These are phyloP conservation scores for Buteo buteo DNA, from an alignment of 2,113 vertebrate genomes.

Conservation along the genomic window DNA sequence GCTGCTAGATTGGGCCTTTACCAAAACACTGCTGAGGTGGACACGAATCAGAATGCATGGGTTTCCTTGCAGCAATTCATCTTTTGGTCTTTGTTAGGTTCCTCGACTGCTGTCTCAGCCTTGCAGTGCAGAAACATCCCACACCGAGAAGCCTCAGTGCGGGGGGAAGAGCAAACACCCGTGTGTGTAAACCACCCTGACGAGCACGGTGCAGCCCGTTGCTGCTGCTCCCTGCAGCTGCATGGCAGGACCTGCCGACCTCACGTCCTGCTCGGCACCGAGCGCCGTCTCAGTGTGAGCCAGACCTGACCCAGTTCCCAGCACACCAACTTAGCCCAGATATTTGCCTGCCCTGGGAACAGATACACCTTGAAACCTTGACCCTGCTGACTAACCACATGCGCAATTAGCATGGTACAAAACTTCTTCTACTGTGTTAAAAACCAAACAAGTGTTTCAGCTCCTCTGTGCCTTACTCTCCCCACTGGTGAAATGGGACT, in stretches of 20 bases:
- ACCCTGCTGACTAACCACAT: no score
- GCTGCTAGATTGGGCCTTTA: not conserved
- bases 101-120: not conserved
- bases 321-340: not conserved
- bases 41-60: accelerated
- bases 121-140: not conserved
- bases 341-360: not conserved
- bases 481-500: not conserved
- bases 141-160: accelerated
- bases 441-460: not conserved
- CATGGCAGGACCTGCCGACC: no score
- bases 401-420: accelerated
- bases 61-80: not conserved
- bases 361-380: no score
- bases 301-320: not conserved
- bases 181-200: not conserved
- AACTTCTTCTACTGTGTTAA: not conserved
- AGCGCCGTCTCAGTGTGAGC: accelerated
- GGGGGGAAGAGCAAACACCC: not conserved
- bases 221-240: not conserved
- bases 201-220: no score
- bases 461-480: not conserved
- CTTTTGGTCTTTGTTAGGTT: not conserved
- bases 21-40: not conserved
- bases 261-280: accelerated